A percentile compares a stretch with the other conserved stretches of the same genome.
These are phyloP conservation scores for Botia almorhae DNA, from an alignment of 2,797 vertebrate genomes.

Conservation along the genomic window DNA sequence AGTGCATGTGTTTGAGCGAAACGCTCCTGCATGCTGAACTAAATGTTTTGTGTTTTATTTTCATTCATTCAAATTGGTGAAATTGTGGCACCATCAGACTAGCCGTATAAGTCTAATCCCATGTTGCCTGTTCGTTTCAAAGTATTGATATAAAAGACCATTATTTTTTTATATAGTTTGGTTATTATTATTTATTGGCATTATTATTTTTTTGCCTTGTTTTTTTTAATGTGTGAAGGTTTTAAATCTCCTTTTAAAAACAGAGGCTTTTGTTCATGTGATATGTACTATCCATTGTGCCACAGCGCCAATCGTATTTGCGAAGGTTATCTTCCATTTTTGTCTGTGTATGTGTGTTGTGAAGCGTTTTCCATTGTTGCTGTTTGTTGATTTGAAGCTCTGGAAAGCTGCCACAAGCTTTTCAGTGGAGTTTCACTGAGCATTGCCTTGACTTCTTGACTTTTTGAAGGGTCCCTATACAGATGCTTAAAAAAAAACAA, in stretches of 20 bases:
- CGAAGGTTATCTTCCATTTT: constrained; percentile 54
- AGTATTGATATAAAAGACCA: constrained; percentile 38
- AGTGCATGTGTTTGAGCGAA: constrained; percentile 84
- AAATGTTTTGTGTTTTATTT: constrained; percentile 83
- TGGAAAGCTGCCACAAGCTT: constrained; percentile 81
- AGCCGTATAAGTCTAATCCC: constrained; percentile 76
- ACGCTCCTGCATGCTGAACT: constrained; percentile 85
- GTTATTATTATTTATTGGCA: constrained; percentile 39
- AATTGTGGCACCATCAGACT: constrained; percentile 80
- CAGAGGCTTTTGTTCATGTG: constrained; percentile 62
- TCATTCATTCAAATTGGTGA: constrained; percentile 60
- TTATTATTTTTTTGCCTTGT: constrained; percentile 70
- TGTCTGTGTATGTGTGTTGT: constrained; percentile 73
- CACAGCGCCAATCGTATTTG: constrained; percentile 61
- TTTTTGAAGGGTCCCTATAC: constrained; percentile 90
- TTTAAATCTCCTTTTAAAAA: constrained; percentile 29
- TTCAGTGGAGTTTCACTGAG: constrained; percentile 89
- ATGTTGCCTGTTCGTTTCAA: constrained; percentile 65
- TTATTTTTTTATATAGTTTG: constrained; percentile 48
- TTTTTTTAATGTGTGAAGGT: constrained; percentile 54
- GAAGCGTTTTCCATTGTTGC: constrained; percentile 74
- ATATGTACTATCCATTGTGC: constrained; percentile 65
- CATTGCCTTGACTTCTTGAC: constrained; percentile 97
- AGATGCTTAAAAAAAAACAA: constrained; percentile 80
- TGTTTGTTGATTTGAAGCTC: constrained; percentile 87